Base-by-base conservation (phyloP, 1,140 invertebrate genomes). In the Berghia stephanieae region DNA sequence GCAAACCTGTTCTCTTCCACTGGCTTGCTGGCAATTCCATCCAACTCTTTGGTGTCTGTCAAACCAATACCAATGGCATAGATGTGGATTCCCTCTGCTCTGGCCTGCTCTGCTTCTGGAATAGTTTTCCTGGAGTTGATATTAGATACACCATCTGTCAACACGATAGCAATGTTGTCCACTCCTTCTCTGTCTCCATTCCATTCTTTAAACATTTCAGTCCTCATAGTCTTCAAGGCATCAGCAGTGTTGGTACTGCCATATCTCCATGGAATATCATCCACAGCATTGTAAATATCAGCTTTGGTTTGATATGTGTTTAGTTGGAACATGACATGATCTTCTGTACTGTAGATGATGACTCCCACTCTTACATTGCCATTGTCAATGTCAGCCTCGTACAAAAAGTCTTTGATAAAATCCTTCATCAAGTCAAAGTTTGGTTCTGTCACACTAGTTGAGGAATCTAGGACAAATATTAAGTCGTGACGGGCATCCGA, bases 181-280 rank as follows among this genome's bases (percentile, higher is more conserved):
- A n/a, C n/a, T n/a, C n/a, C n/a, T n/a, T n/a, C n/a, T n/a, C n/a
- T n/a, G n/a, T n/a, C n/a, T n/a, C n/a, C n/a, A n/a, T n/a, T n/a
- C n/a, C n/a, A n/a, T n/a, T n/a, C n/a, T n/a, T n/a, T n/a, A n/a
- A n/a, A n/a, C n/a, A n/a, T n/a, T n/a, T n/a, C n/a, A n/a, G n/a
- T n/a, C n/a, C n/a, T n/a, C n/a, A n/a, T n/a, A n/a, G n/a, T n/a
- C n/a, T n/a, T n/a, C n/a, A n/a, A n/a, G n/a, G n/a, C n/a, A n/a
- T n/a, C n/a, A n/a, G n/a, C n/a, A n/a, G n/a, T n/a, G n/a, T 87
- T 88, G 16, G 88, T 89, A 73, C 83, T 85, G 44, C 86, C 86
- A 40, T 82, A 84, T 31, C 75, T 75, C 71, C 84, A 86, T n/a
- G 76, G 74, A 34, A 86, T 84, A 18, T 77, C 46, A 43, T 82